A percentile compares a stretch with the other conserved stretches of the same genome.
Evolutionary conservation across 2,888 invertebrate species (phyloP).

Genomic region (Heliconius ismenius): DNA sequence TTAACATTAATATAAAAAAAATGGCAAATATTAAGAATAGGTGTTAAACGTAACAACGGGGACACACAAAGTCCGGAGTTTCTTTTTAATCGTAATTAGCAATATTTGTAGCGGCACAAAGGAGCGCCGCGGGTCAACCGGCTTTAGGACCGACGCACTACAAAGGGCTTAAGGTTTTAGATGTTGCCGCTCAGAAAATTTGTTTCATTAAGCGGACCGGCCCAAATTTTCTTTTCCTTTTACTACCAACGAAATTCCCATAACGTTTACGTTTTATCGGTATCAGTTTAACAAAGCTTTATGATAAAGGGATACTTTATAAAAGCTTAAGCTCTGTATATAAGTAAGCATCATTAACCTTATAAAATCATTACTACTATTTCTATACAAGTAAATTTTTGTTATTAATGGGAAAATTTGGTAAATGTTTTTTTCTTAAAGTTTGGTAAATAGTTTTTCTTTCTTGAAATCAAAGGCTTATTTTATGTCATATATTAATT

Average conservation of each 20-base stretch:
- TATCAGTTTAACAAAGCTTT: conserved; percentile 55
- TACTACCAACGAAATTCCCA: conserved; percentile 60
- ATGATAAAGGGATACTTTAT: conserved; percentile 43
- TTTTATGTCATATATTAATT: background rate
- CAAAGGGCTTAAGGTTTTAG: conserved; percentile 78
- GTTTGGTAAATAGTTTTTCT: background rate
- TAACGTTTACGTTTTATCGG: conserved; percentile 61
- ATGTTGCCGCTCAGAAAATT: conserved; percentile 76
- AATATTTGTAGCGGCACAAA: conserved; percentile 73
- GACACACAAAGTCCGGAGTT: conserved; percentile 47
- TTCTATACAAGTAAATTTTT: background rate
- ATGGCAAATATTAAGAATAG: conserved; percentile 41
- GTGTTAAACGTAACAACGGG: conserved; percentile 45
- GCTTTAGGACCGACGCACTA: conserved; percentile 71
- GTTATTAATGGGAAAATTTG: background rate
- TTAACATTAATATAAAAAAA: background rate
- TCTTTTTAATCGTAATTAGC: conserved; percentile 76
- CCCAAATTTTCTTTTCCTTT: conserved; percentile 70
- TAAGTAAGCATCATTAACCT: background rate
- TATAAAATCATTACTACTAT: background rate
- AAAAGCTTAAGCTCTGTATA: conserved; percentile 31
- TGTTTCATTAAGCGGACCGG: conserved; percentile 75
- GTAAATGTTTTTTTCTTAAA: background rate
- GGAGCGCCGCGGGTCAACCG: conserved; percentile 63
- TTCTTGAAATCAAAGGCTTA: background rate